These are phyloP conservation scores for Colletes latitarsis DNA, from an alignment of 1,140 invertebrate species.

Conservation along the genomic window DNA sequence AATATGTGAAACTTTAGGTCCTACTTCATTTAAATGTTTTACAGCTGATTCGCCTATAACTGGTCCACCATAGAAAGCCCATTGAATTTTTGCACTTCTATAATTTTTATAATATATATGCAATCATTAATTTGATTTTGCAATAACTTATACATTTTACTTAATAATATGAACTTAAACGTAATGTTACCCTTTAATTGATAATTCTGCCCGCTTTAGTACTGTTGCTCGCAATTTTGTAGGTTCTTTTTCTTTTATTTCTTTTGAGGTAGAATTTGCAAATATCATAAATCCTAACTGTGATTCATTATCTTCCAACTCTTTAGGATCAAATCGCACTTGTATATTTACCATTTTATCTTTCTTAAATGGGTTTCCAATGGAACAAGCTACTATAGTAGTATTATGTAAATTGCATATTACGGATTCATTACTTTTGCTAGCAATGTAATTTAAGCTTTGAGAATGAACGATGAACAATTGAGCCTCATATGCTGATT, in stretches of 20 bases:
- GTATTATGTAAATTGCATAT: slow-evolving; percentile 88
- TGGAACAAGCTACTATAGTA: slow-evolving; percentile 88
- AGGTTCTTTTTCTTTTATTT: slow-evolving; percentile 83
- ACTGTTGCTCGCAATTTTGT: slow-evolving; percentile 85
- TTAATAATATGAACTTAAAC: slow-evolving; percentile 28
- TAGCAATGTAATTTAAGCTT: slow-evolving; percentile 90
- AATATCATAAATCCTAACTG: slow-evolving; percentile 87
- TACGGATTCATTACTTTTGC: slow-evolving; percentile 81
- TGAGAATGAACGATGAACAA: slow-evolving; percentile 90
- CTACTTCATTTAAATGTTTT: slow-evolving; percentile 91
- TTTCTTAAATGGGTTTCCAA: slow-evolving; percentile 94
- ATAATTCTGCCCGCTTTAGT: slow-evolving; percentile 90
- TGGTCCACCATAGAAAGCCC: slow-evolving; percentile 92
- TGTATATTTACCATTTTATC: slow-evolving; percentile 83
- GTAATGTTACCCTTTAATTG: slow-evolving; percentile 86
- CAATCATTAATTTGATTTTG: slow-evolving; percentile 6
- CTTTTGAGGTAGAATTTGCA: slow-evolving; percentile 93
- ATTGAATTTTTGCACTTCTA: slow-evolving; percentile 80
- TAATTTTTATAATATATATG: slow-evolving; percentile 22
- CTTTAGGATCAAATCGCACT: slow-evolving; percentile 90
- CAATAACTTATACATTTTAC: background rate
- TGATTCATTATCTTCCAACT: slow-evolving; percentile 86
- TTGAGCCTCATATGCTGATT: slow-evolving; percentile 95
- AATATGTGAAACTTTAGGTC: slow-evolving; percentile 90
- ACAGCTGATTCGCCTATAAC: slow-evolving; percentile 92